Evolutionary conservation across 2,888 invertebrate species (phyloP).

Genomic region (Eremobia ochroleuca): DNA sequence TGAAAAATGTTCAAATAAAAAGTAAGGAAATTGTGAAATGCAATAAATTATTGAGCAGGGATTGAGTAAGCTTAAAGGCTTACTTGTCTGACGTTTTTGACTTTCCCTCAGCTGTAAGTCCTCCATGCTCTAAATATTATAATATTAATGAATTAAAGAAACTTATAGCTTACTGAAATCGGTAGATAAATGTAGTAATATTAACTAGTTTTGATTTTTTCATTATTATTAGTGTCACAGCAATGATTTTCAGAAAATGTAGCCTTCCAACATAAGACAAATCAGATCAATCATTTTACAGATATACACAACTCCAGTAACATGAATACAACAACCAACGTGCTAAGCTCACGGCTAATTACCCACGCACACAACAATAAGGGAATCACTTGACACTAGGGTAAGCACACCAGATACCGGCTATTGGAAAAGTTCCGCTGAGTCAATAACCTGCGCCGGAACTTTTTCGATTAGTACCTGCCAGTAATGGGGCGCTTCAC

Average conservation of each 20-base stretch:
- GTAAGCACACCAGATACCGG: conserved; percentile 69
- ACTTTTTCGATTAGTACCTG: conserved; percentile 82
- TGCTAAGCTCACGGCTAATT: conserved; percentile 59
- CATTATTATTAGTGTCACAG: neutral
- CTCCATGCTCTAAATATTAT: neutral
- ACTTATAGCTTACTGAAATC: neutral
- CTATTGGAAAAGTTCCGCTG: conserved; percentile 77
- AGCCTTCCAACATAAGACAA: neutral
- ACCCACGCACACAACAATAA: conserved; percentile 66
- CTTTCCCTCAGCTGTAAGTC: neutral
- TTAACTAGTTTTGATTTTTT: neutral
- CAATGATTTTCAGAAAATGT: neutral
- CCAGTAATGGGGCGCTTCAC: conserved; percentile 73
- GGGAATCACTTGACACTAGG: conserved; percentile 62
- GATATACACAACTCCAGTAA: neutral
- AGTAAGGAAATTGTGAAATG: neutral
- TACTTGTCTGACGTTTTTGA: neutral
- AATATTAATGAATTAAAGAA: neutral
- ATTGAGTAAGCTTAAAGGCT: neutral
- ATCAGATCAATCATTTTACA: neutral
- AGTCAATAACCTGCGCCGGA: conserved; percentile 77
- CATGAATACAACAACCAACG: conserved; percentile 24
- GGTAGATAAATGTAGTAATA: neutral
- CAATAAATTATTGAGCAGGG: neutral
- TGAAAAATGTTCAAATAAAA: neutral